phyloP scores from a whole-genome alignment of 37 sponge, comb jelly and placozoan species.

The Beroe forskalii region DNA sequence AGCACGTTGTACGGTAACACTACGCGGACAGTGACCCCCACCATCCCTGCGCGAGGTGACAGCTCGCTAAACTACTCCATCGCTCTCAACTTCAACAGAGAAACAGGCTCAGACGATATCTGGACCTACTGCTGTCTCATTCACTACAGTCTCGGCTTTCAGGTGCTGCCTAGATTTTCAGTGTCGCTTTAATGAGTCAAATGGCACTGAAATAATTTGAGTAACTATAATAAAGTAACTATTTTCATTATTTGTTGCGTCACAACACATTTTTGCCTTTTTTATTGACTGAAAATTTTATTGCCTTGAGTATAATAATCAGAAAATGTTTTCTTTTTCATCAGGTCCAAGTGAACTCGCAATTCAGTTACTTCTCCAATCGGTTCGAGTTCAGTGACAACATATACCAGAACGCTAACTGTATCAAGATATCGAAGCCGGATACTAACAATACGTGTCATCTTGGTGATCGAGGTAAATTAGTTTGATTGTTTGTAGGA shows the following conservation, averaged over 20 bases:
- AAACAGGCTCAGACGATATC: slow-evolving; percentile 27
- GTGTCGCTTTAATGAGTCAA: no score
- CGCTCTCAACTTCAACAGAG: not conserved
- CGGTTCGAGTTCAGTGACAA: slow-evolving; percentile 28
- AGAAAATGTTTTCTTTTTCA: no score
- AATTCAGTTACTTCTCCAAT: slow-evolving; percentile 46
- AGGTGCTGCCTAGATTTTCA: no score
- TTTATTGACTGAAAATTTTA: no score
- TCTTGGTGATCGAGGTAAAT: slow-evolving; percentile 1
- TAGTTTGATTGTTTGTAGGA: not conserved
- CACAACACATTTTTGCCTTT: no score
- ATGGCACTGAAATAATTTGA: no score
- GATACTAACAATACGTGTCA: not conserved
- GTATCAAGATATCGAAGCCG: not conserved
- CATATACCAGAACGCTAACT: slow-evolving; percentile 45
- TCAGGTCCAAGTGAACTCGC: slow-evolving; percentile 30
- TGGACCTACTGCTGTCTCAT: slow-evolving; percentile 60
- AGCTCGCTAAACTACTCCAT: slow-evolving; percentile 32
- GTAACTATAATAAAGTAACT: no score
- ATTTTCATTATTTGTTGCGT: no score
- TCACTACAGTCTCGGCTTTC: slow-evolving; percentile 27
- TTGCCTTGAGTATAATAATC: no score
- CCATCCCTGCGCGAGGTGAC: not conserved
- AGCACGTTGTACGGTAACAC: not conserved
- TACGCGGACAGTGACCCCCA: not conserved